A percentile compares a stretch with the other conserved stretches of the same genome.
Evolutionary conservation across 1,140 invertebrate genomes (phyloP).

Genomic region (Drosophila fuyamai): DNA sequence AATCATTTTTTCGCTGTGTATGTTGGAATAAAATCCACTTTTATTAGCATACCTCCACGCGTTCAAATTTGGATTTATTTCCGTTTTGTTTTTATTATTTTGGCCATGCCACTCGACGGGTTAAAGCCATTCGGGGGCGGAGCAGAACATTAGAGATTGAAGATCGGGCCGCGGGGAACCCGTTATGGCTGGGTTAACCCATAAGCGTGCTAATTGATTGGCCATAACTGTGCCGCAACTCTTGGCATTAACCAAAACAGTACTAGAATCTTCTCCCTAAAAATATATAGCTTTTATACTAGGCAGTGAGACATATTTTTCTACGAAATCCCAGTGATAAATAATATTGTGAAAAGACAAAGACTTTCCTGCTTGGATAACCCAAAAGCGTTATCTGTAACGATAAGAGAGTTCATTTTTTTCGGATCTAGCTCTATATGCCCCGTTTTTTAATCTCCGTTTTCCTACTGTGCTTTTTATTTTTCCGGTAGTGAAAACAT

Average conservation of each 20-base stretch:
- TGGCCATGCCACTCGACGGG: slow-evolving; percentile 16
- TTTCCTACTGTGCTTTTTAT: too few relatives aligned
- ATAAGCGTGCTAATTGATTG: slow-evolving; percentile 41
- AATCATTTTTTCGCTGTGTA: slow-evolving; percentile 15
- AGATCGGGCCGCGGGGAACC: slow-evolving; percentile 12
- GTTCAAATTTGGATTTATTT: slow-evolving; percentile 12
- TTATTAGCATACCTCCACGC: slow-evolving; percentile 54
- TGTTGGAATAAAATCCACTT: slow-evolving; percentile 9
- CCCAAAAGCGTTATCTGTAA: background rate
- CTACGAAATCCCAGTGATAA: slow-evolving; percentile 6
- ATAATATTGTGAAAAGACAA: background rate
- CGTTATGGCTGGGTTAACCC: slow-evolving; percentile 23
- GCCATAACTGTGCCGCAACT: slow-evolving; percentile 10
- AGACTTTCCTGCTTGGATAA: slow-evolving; percentile 1
- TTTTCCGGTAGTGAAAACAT: too few relatives aligned
- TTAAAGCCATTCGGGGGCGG: background rate
- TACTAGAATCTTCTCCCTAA: background rate
- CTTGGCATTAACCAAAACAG: slow-evolving; percentile 3
- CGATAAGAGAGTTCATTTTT: background rate
- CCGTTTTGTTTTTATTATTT: slow-evolving; percentile 20
- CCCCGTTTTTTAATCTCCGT: background rate
- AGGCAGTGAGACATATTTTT: too few relatives aligned
- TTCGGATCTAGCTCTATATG: background rate
- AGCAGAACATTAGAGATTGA: slow-evolving; percentile 1
- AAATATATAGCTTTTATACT: background rate